Base-by-base conservation (phyloP, 2,888 invertebrate genomes). In the Campoletis raptor region DNA sequence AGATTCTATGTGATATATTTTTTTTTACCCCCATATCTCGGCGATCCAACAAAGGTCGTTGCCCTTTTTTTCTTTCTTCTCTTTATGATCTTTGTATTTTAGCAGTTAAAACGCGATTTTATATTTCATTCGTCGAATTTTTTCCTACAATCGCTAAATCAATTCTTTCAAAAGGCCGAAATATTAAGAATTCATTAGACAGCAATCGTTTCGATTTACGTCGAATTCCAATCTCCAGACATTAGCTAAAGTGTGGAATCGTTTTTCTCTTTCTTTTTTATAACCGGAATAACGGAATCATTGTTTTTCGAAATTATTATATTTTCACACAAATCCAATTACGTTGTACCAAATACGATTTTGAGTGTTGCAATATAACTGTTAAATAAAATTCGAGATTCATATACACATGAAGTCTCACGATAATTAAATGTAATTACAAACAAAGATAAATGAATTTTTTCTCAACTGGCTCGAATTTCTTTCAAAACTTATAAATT, bases 1-100 rank as follows among this genome's bases (percentile, higher is more conserved):
- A 90, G 85, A 52, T 61, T 48, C 54, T 79, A 21, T 70, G 70
- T 74, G 73, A 77, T 85, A 78, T 67, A 45, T 66, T 66, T 78
- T 52, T 52, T 69, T 67, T 73, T 67, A n/a, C 69, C n/a, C 61
- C 40, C 64, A 40, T 36, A 18, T 42, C 52, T 54, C 78, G 52
- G 24, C 18, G 54, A 30, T 30, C 36, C 37, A 24, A 30, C 61
- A 78, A 67, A 79, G 15, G 21, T 67, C 67, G 21, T 69, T 54
- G 6, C 54, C 15, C 40, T 37, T 12, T 8, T 54, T 36, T 67
- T 67, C 37, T 78, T 40, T 67, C 30, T 10, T 9, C 1, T 12
- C 15, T 54, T 10, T 21, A 37, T 37, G 73, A 36, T 54, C 37
- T 37, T 37, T 54, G 73, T 37, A 73, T 52, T 52, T 15, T 61